Base-by-base conservation (phyloP, 2,113 vertebrate genomes). In the Globicephala melas region DNA sequence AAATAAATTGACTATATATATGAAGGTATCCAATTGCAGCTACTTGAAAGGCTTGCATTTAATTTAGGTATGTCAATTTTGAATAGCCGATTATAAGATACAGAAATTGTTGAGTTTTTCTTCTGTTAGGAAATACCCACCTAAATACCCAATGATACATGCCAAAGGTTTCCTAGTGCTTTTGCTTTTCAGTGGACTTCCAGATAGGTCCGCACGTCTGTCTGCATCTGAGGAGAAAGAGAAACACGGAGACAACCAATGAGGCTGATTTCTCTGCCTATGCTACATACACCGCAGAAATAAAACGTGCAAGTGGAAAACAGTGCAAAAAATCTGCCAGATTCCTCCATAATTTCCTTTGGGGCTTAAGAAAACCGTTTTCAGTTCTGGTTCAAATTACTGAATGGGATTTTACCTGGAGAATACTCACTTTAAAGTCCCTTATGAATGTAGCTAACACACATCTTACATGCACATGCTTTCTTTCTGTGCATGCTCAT, bases 141-240 rank as follows among this genome's bases (percentile, higher is more conserved):
- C 99, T 98, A 99, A 99, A 98, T 99, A 99, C 98, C 99, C 99
- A 98, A 99, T 99, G 97, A 99, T 99, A 97, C 99, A 99, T 94
- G 99, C 99, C 98, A 99, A 98, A 96, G 99, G 99, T 94, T 99
- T 99, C 98, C 99, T 99, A 97, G 99, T 98, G 71, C 99, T 99
- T 98, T 99, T 99, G 98, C 99, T 99, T 99, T 99, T 99, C 98
- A 99, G 98, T 58, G 99, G 99, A 96, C 99, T 99, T 97, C 99
- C 99, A 97, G 99, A 98, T 89, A 99, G 99, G 88, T 99, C 99
- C 53, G 99, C 99, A 97, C 99, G 99, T 98, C 99, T 99, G 98
- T 99, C 99, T 98, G 99, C 99, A 98, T 99, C 99, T 99, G 99
- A 98, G 99, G 98, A 99, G 96, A 98, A 98, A 98, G 98, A 97